Evolutionary conservation across 2,113 vertebrate species (phyloP).

Genomic region (Coryphaenoides rupestris): DNA sequence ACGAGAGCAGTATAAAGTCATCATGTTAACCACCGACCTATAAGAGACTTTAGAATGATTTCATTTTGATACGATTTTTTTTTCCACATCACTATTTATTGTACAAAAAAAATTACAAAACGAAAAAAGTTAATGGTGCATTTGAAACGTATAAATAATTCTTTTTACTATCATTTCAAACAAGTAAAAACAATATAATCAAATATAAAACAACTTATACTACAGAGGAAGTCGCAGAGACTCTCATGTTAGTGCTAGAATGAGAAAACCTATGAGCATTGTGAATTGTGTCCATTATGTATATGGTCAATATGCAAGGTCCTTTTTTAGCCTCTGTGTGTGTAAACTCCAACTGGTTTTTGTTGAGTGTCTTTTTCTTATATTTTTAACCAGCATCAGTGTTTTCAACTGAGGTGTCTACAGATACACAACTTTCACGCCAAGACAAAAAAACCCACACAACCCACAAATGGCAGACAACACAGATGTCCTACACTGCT

Average conservation of each 20-base stretch:
- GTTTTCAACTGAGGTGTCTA: conserved; percentile 24
- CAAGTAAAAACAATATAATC: conserved; percentile 37
- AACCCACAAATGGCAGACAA: conserved; percentile 19
- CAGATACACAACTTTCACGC: conserved; percentile 38
- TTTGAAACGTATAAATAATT: conserved; percentile 27
- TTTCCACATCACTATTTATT: conserved; percentile 39
- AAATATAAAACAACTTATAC: conserved; percentile 18
- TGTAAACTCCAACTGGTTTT: conserved; percentile 37
- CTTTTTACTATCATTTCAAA: conserved; percentile 47
- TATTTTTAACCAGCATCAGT: conserved; percentile 42
- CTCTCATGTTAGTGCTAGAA: conserved; percentile 40
- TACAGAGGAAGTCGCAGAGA: conserved; percentile 28
- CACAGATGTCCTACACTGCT: conserved; percentile 33
- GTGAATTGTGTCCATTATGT: conserved; percentile 43
- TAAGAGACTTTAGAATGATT: conserved; percentile 41
- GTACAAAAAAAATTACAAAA: no score
- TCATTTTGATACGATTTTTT: conserved; percentile 60
- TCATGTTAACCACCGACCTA: neutral
- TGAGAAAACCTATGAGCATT: conserved; percentile 37
- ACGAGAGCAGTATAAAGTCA: neutral
- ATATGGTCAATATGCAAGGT: conserved; percentile 59
- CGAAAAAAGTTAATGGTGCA: conserved; percentile 26
- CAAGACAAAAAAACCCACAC: conserved; percentile 24
- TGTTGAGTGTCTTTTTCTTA: conserved; percentile 35
- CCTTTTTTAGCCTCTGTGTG: conserved; percentile 39